Evolutionary conservation across 2,797 vertebrate genomes (phyloP), one percentile per base, ranked within the genome.

Genomic region (Channallabes apus): DNA sequence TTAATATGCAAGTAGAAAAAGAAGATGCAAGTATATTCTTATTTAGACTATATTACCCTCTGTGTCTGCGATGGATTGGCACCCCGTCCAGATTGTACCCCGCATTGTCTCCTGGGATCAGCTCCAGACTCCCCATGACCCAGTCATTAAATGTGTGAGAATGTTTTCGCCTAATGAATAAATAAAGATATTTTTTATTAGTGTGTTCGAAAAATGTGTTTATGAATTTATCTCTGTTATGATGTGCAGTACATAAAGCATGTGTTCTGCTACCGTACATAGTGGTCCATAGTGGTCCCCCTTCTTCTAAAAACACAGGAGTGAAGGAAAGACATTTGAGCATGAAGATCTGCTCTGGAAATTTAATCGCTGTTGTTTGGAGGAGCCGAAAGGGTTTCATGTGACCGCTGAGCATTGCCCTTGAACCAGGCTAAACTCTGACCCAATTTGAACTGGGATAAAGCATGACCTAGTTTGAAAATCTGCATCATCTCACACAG

Each of bases 381-480:
- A 89, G 80, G 79, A 91, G 87, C 91, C 85, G 82, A 90, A 17
- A 68, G 24, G 81, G 65, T n/a, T 90, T 88, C 86, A 87, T 81
- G 76, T 92, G 92, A 94, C 93, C 92, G 89, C 78, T 86, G 86
- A 91, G 91, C 91, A 91, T 91, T 92, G 85, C 87, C 88, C 89
- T 86, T 94, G 92, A 86, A 80, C 82, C 82, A 65, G 82, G 82
- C 83, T 86, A 80, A 86, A 86, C 85, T 59, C 75, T 83, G 85
- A 86, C 85, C 85, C 76, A 68, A 76, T 41, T 58, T 80, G 82
- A 94, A 93, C 92, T 88, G 17, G 92, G 89, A 92, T 91, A 92
- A 94, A 92, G 92, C 91, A 90, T 93, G 91, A 92, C 92, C 93
- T 86, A 91, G 82, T 93, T 94, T 93, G 88, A 61, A 89, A 89